phyloP scores from a whole-genome alignment of 2,797 vertebrate genomes.

The Enteromius fasciolatus region DNA sequence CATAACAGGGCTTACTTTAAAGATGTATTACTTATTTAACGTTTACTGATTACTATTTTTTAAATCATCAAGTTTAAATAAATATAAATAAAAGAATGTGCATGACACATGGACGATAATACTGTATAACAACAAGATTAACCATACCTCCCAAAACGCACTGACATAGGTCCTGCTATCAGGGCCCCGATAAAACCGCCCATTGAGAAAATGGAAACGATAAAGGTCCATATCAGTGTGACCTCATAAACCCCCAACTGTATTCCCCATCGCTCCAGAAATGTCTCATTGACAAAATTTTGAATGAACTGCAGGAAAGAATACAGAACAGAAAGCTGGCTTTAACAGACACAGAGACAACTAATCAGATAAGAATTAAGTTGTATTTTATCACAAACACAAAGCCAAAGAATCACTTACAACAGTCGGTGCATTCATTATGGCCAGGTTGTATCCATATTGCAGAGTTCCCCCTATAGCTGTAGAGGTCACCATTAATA shows the following conservation, averaged over 20 bases:
- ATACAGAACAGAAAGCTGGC: constrained; percentile 20
- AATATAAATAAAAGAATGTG: background rate
- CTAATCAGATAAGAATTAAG: background rate
- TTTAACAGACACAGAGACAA: background rate
- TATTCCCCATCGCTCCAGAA: constrained; percentile 78
- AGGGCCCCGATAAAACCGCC: constrained; percentile 85
- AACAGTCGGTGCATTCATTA: constrained; percentile 87
- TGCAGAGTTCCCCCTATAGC: constrained; percentile 92
- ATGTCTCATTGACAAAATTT: constrained; percentile 85
- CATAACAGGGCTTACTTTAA: background rate
- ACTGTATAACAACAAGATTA: background rate
- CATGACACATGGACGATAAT: background rate
- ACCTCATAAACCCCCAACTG: constrained; percentile 76
- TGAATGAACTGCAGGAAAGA: constrained; percentile 82
- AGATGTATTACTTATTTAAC: background rate
- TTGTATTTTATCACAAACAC: constrained; percentile 3
- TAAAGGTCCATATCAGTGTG: constrained; percentile 86
- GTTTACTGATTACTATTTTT: background rate
- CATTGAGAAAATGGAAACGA: constrained; percentile 86
- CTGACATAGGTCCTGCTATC: constrained; percentile 86
- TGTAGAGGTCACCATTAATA: constrained; percentile 84
- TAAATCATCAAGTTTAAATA: background rate
- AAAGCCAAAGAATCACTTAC: constrained; percentile 65
- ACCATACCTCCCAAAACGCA: constrained; percentile 84
- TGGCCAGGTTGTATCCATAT: constrained; percentile 91